Conservation (phyloP, 2,888 invertebrate genomes). For the Maniola hyperantus region DNA sequence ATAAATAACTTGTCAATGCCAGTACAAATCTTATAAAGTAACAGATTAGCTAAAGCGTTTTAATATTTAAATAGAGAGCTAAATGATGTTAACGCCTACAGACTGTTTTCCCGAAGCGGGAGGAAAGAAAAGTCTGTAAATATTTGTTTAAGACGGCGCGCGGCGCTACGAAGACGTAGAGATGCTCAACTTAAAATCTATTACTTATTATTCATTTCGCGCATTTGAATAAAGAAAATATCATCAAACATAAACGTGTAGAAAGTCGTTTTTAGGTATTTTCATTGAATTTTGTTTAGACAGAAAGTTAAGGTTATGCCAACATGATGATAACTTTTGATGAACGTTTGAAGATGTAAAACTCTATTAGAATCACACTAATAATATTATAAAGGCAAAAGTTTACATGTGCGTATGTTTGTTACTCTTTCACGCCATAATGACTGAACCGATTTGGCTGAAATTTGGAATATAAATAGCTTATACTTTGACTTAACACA, state of each 20-base stretch:
- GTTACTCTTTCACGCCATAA: too few species aligned
- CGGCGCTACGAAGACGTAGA: neutral
- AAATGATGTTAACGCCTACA: neutral
- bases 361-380: neutral
- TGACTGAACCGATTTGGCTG: too few species aligned
- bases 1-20: neutral
- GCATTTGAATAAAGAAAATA: conserved; percentile 1
- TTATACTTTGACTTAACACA: too few species aligned
- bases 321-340: neutral
- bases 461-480: too few species aligned
- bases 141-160: conserved; percentile 13
- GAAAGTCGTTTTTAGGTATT: neutral
- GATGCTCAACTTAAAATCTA: neutral
- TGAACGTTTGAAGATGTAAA: neutral
- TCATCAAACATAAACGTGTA: neutral
- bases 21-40: neutral
- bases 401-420: too few species aligned
- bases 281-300: neutral
- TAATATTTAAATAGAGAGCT: neutral
- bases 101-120: neutral
- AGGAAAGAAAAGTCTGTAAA: conserved; percentile 9
- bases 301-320: neutral
- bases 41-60: neutral
- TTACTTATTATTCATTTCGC: conserved; percentile 11
- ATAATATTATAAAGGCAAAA: too few species aligned